A percentile compares a stretch with the other conserved stretches of the same genome.
phyloP scores from a whole-genome alignment of 1,140 invertebrate genomes.

The Diprion similis region DNA sequence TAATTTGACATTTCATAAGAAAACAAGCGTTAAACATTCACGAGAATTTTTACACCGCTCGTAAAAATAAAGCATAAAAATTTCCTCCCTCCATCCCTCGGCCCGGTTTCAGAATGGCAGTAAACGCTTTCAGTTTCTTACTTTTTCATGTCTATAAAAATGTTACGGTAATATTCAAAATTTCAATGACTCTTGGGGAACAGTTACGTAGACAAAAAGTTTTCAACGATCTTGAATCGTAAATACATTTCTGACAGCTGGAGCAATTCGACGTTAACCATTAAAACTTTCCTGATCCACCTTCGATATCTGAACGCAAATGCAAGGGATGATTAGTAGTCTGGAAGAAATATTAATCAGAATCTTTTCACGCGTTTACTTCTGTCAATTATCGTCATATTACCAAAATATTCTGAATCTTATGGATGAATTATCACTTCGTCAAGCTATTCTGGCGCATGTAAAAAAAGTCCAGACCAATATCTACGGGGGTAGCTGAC shows the following conservation, averaged over 20 bases:
- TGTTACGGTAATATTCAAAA: conserved; percentile 2
- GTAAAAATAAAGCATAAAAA: conserved; percentile 11
- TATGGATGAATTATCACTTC: no score
- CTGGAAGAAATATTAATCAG: no score
- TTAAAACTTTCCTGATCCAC: no score
- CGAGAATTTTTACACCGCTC: conserved; percentile 11
- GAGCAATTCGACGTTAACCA: no score
- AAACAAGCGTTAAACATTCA: conserved; percentile 16
- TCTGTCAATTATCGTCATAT: no score
- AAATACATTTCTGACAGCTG: neutral
- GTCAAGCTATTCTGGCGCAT: no score
- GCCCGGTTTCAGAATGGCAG: neutral
- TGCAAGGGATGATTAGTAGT: no score
- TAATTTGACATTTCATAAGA: conserved; percentile 5
- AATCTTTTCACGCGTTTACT: no score
- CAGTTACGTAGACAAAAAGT: neutral
- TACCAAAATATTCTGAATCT: no score
- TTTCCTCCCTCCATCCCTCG: neutral
- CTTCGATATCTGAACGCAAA: no score
- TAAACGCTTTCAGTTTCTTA: conserved; percentile 13
- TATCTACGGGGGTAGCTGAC: no score
- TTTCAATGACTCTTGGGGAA: neutral
- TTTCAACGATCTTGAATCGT: neutral
- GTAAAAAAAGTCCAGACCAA: no score
- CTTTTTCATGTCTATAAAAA: conserved; percentile 10